Base-by-base conservation (phyloP, 2,797 vertebrate genomes). In the Danio jaintianensis region DNA sequence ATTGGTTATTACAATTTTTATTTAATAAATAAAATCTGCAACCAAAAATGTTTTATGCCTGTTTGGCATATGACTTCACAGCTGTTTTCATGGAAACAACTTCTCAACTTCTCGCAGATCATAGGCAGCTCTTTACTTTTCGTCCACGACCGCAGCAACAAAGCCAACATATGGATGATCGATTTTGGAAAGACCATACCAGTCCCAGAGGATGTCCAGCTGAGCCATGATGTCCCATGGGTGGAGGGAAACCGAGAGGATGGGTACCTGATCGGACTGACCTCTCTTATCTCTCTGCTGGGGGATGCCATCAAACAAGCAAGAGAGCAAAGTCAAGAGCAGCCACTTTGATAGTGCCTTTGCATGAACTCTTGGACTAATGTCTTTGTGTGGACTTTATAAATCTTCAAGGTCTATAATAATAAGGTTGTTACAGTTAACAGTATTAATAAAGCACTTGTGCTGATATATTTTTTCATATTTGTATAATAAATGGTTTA, bases 161-260 rank as follows among this genome's bases (percentile, higher is more conserved):
- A 93, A 86, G 94, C 96, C 87, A 96, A 88, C 1, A 92, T 96
- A 75, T 97, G 96, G 96, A 97, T 97, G 96, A 97, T 97, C n/a
- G 96, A 97, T 90, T 97, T 97, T 52, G 96, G 95, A 64, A 97
- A 97, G 89, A 97, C 96, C 0, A 91, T 91, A 0, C 91, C 94
- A 0, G 76, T 91, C 20, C 92, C 93, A 0, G 87, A 90, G 10
- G 82, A 84, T 0, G 78, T 83, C 16, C 86, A 83, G 0, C 88
- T 97, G 47, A 89, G 77, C 40, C 96, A 97, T 80, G 85, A 94
- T 2, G 75, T 95, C 80, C 92, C 92, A 4, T 97, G 96, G 96
- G 79, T 84, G 0, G 93, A 94, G 59, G 96, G 96, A 6, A 97
- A 90, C 89, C 91, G 89, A 15, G 96, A 97, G 78, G 96, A 97